Percentiles rank a stretch among this genome's conserved stretches.
phyloP scores from a whole-genome alignment of 1,140 invertebrate species.

The Diploscapter pachys region DNA sequence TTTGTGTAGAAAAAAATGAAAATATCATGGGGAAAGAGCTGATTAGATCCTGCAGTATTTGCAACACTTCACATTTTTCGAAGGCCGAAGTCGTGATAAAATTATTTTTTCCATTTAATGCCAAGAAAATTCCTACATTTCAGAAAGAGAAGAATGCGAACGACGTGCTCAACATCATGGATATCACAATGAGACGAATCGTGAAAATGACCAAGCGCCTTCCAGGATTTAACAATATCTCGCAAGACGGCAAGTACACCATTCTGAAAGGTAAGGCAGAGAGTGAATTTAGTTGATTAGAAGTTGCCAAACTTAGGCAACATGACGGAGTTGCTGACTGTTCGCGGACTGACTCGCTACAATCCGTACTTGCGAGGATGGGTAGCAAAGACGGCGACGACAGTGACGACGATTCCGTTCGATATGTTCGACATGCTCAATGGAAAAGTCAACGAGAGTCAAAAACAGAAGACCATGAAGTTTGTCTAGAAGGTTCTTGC shows the following conservation, averaged over 20 bases:
- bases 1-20: no score
- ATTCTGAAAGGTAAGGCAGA: conserved; percentile 73
- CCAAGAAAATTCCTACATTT: background rate
- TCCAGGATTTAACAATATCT: conserved; percentile 46
- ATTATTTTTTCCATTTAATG: background rate
- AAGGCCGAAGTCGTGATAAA: no score
- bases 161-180: conserved; percentile 56
- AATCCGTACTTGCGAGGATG: conserved; percentile 39
- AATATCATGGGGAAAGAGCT: no score
- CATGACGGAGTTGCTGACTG: conserved; percentile 52
- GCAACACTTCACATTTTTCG: no score
- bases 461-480: conserved; percentile 40
- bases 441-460: conserved; percentile 32
- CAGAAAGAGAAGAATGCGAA: conserved; percentile 41
- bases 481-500: conserved; percentile 14
- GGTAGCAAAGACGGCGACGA: conserved; percentile 36
- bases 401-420: conserved; percentile 34
- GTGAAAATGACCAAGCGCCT: conserved; percentile 55
- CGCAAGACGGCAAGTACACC: conserved; percentile 49
- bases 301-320: conserved; percentile 28
- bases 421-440: conserved; percentile 53
- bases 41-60: no score
- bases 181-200: conserved; percentile 53
- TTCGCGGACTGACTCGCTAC: conserved; percentile 46
- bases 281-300: conserved; percentile 17